Evolutionary conservation across 2,113 vertebrate genomes (phyloP), one percentile per base, ranked within the genome.

Genomic region (Dromaius novaehollandiae): DNA sequence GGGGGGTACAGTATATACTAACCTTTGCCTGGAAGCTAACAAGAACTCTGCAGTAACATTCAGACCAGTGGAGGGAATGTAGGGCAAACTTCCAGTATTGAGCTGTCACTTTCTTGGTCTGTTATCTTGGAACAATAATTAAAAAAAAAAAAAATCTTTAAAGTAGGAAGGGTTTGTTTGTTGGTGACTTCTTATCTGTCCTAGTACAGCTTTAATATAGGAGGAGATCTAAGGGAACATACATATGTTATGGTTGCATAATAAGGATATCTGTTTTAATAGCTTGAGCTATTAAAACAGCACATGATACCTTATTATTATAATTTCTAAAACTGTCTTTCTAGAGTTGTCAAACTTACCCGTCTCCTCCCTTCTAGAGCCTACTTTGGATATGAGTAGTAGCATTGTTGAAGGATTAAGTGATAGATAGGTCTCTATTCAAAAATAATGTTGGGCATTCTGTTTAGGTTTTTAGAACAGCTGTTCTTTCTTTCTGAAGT

Each of bases 1-100:
- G 95, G 96, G 95, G 94, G 95, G 85, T 96, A 95, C 95, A 96
- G 96, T 95, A 83, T 93, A 95, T 96, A 88, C 95, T 96, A 97
- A 96, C 95, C 91, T 96, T 94, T 97, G 93, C 95, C 88, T 96
- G 91, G 91, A 93, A 93, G 95, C 90, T 93, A 94, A 85, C 87
- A 85, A 86, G 85, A 96, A 88, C 75, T 93, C 88, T 94, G 71
- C 71, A 79, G 65, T 96, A 96, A 73, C 73, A 42, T 80, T 96
- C 53, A 74, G 74, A 85, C 61, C 10, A 48, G 71, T 70, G 70
- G 66, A 85, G 66, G 66, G 78, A 30, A 61, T 58, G 34, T 34
- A 89, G 78, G 71, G 21, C 56, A 75, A 94, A 61, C 65, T 36
- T 82, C 90, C 89, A 73, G 48, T 88, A 25, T 34, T 66, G 20